Evolutionary conservation across 2,797 vertebrate species (phyloP), one percentile per base, ranked within the genome.

Genomic region (Novumbra hubbsi): DNA sequence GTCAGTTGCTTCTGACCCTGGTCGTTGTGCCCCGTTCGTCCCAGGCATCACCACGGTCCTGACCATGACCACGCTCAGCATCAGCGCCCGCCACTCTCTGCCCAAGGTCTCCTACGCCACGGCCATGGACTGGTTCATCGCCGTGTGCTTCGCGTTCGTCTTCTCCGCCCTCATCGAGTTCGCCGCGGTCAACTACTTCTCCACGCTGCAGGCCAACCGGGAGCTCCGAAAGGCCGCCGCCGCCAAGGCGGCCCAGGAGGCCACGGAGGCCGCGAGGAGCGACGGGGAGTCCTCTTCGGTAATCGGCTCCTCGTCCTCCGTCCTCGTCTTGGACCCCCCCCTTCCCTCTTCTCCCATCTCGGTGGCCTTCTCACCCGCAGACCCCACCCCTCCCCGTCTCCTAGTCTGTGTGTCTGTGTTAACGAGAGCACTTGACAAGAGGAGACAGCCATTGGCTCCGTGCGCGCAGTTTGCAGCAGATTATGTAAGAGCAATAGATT

Each of bases 91-190:
- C 27, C 96, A 98, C 83, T 99, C 96, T 1, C 90, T 98, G 60
- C 97, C 97, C 16, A 99, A 98, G 87, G 96, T 99, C 73, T 97
- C 97, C 8, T 99, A 99, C 0, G 96, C 96, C 45, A 98, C 96
- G 0, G 97, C 96, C 84, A 98, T 98, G 96, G 96, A 99, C 73
- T 98, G 96, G 96, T 99, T 98, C 90, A 98, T 99, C 24, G 97
- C 97, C 0, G 97, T 98, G 49, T 98, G 97, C 90, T 99, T 97
- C 78, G 96, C 96, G 81, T 99, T 98, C 9, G 96, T 98, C 86
- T 98, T 98, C 89, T 97, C 97, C 0, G 96, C 96, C 48, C 95
- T 99, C 27, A 98, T 98, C 65, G 97, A 98, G 89, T 99, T 98
- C 48, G 97, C 96, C 14, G 96, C 96, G 66, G 97, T 99, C 90